A percentile compares a stretch with the other conserved stretches of the same genome.
Conservation (phyloP, 2,888 invertebrate genomes). For the Callinectes sapidus region DNA sequence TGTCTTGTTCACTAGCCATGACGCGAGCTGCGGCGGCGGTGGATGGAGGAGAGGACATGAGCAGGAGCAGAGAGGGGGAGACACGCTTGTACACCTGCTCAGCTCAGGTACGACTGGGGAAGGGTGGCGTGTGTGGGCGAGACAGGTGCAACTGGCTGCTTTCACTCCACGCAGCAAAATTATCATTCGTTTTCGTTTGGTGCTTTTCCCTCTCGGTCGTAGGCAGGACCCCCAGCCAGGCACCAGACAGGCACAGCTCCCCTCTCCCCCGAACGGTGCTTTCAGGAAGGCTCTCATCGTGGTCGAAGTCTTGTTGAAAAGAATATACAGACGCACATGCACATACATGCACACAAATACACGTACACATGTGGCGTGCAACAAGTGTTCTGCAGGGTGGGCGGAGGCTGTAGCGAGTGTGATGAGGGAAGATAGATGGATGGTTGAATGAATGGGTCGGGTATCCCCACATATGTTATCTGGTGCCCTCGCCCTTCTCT, state of each 20-base stretch:
- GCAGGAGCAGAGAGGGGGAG: neutral
- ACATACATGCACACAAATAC: conserved; percentile 12
- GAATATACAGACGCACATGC: conserved; percentile 8
- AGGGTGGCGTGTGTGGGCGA: conserved; percentile 32
- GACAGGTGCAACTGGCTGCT: conserved; percentile 28
- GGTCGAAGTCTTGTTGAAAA: conserved; percentile 3
- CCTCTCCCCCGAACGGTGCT: neutral
- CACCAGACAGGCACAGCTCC: neutral
- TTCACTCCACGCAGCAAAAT: conserved; percentile 28
- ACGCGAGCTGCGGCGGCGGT: neutral
- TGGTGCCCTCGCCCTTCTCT: conserved; percentile 29
- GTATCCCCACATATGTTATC: conserved; percentile 33
- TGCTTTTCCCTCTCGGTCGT: conserved; percentile 8
- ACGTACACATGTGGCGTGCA: conserved; percentile 12
- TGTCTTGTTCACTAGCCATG: neutral
- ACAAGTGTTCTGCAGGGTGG: conserved; percentile 16
- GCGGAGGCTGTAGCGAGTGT: conserved; percentile 35
- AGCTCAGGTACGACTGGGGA: conserved; percentile 31
- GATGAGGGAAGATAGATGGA: conserved; percentile 27
- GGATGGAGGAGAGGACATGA: neutral
- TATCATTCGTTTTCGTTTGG: conserved; percentile 27
- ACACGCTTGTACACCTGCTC: conserved; percentile 18
- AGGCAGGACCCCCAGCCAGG: neutral
- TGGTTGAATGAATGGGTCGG: conserved; percentile 29
- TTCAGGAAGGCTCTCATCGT: neutral